Percentiles rank a stretch among this genome's conserved stretches.
Evolutionary conservation across 2,113 vertebrate species (phyloP).

Genomic region (Alexandromys fortis): DNA sequence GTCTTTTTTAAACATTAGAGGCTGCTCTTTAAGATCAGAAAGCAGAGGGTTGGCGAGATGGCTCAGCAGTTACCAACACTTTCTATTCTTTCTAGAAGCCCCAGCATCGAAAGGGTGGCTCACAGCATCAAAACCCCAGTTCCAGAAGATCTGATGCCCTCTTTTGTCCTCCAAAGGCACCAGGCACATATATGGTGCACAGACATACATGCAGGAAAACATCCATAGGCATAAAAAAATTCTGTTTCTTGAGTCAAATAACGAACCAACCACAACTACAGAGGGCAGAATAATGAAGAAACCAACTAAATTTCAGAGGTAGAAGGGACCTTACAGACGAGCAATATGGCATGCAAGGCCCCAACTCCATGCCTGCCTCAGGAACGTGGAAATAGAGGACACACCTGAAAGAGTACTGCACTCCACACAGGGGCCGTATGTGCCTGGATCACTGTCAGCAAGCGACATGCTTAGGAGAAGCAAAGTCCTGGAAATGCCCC

Average conservation of each 20-base stretch:
- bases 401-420: not conserved
- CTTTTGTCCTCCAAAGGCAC: not conserved
- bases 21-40: not conserved
- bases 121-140: not conserved
- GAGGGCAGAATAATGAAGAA: not conserved
- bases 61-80: not conserved
- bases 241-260: not conserved
- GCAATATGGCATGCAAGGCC: not conserved
- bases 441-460: not conserved
- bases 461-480: not conserved
- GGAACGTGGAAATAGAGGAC: not conserved
- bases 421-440: not conserved
- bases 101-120: not conserved
- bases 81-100: not conserved
- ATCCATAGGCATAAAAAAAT: not conserved
- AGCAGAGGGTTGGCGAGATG: not conserved
- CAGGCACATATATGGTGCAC: not conserved
- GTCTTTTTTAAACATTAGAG: not conserved
- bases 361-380: rapidly evolving
- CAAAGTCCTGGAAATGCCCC: not conserved
- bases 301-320: not conserved
- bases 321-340: not conserved
- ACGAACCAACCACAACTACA: not conserved
- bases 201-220: not conserved
- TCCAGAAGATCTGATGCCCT: not conserved